Evolutionary conservation across 2,113 vertebrate genomes (phyloP), one percentile per base, ranked within the genome.

Genomic region (Caloenas nicobarica): DNA sequence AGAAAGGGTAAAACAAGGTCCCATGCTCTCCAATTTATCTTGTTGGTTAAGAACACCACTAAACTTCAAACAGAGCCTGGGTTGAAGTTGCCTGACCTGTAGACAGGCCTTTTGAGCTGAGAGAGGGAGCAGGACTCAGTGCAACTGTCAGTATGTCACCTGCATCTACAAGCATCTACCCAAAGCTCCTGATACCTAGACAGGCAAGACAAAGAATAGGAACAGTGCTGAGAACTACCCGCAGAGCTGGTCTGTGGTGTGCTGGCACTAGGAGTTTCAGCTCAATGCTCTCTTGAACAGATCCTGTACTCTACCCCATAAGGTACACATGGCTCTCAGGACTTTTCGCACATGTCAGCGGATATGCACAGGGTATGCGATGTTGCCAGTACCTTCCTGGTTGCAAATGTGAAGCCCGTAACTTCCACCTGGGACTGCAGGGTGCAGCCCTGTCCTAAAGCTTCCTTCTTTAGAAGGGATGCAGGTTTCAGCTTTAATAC

Each of bases 301-400:
- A 31, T 26, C 16, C 38, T 2, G 0, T 38, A 7, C 16, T 77
- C 56, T 61, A 11, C 15, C 16, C 19, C 23, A 13, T 23, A 40
- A 65, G 2, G 14, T 5, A 28, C 22, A 26, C 0, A 0, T 34
- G 22, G 14, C 50, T 69, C 36, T 79, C n/a, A 40, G 40, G 24
- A 13, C 18, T 51, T 81, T 83, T 25, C 66, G 24, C 11, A 23
- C 14, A 19, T 22, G 48, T 40, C 36, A 40, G 62, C 58, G 69
- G 36, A 13, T 54, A 51, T 0, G 0, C 38, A 51, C 28, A 88
- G 61, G n/a, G 23, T 24, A 44, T 11, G 16, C 21, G 16, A 36
- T 34, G 19, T n/a, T 16, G 2, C 61, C 85, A 16, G 11, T 28
- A 18, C 50, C 23, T 70, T 90, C 25, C 33, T 56, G 28, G 24